Conservation (phyloP, 2,113 vertebrate genomes). For the Etheostoma spectabile region DNA sequence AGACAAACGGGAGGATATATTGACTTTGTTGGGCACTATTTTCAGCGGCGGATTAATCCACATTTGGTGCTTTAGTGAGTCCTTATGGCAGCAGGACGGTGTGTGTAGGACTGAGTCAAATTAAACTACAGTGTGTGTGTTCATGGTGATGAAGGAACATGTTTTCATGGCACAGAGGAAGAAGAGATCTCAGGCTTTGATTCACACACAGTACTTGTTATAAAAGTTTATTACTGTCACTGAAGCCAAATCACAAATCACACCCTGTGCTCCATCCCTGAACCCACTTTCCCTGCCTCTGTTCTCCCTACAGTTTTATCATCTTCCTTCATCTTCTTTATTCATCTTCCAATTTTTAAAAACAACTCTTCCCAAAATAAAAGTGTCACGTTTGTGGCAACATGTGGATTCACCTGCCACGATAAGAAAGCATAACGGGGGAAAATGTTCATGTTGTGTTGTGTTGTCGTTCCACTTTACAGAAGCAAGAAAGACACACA, state of each 20-base stretch:
- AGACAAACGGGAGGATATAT: no score
- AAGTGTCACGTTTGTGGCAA: not conserved
- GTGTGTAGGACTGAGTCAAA: not conserved
- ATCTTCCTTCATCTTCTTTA: no score
- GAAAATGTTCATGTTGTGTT: not conserved
- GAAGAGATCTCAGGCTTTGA: not conserved
- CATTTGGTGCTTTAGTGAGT: not conserved
- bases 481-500: constrained; percentile 37
- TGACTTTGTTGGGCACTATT: not conserved
- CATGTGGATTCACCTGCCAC: not conserved
- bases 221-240: not conserved
- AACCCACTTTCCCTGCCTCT: not conserved
- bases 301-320: no score
- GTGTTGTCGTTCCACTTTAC: not conserved
- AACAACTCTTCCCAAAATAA: not conserved
- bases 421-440: no score
- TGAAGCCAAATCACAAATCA: constrained; percentile 6
- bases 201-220: not conserved
- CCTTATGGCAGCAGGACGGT: not conserved
- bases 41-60: not conserved
- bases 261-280: not conserved
- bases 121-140: not conserved
- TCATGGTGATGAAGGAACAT: not conserved
- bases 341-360: no score
- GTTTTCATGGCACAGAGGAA: not conserved